phyloP scores from a whole-genome alignment of 2,888 invertebrate genomes.

The Diaprepes abbreviatus region DNA sequence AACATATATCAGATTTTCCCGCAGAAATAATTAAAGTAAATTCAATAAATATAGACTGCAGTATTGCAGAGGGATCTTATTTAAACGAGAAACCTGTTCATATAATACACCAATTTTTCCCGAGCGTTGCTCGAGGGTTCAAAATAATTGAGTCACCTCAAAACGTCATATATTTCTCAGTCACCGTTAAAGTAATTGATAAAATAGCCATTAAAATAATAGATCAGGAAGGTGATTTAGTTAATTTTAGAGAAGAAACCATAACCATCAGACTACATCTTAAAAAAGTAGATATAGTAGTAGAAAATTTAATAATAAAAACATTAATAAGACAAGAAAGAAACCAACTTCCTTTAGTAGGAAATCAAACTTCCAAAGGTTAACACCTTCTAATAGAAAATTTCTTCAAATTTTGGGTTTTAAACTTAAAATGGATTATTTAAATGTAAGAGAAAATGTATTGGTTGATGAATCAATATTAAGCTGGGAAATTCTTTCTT shows the following conservation, averaged over 20 bases:
- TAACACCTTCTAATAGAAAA: background rate
- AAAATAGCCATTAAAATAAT: conserved; percentile 56
- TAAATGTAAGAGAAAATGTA: background rate
- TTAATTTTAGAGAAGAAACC: conserved; percentile 60
- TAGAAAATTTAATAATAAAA: background rate
- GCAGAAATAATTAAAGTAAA: no score
- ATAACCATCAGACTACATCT: conserved; percentile 55
- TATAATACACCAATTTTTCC: no score
- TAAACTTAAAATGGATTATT: background rate
- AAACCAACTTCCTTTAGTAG: background rate
- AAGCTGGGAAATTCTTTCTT: background rate
- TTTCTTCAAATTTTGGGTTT: background rate
- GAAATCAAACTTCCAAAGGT: background rate
- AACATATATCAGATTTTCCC: no score
- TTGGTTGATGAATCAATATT: background rate
- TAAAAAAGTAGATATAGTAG: background rate
- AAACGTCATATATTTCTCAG: conserved; percentile 43
- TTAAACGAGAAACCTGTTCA: no score
- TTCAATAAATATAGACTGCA: no score
- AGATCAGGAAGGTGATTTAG: conserved; percentile 57
- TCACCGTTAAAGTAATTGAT: conserved; percentile 55
- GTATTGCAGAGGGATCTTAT: no score
- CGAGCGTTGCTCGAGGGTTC: no score
- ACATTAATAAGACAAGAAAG: background rate
- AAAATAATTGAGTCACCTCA: no score